Base-by-base conservation (phyloP, 2,888 invertebrate species). In the Merodon equestris region DNA sequence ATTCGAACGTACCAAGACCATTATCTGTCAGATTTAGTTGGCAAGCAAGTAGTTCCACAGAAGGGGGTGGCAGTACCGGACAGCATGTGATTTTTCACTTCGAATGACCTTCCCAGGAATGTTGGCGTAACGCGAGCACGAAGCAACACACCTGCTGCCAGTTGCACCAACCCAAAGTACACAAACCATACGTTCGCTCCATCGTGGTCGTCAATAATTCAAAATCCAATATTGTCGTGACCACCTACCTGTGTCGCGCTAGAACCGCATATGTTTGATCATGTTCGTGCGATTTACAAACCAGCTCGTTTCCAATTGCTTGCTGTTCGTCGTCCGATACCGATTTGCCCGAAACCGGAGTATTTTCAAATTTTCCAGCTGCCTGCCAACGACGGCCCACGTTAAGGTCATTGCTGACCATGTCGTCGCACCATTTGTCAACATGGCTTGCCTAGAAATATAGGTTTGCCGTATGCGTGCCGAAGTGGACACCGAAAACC, bases 361-460 rank as follows among this genome's bases (percentile, higher is more conserved):
- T 13, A 27, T 27, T 27, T 27, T 27, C 40, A 36, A 38, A 72
- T 70, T 70, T 54, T 27, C 53, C 58, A 74, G 64, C 58, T 79
- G 77, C 77, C 77, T 74, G 77, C 77, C 77, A 79, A 47, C 67
- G 45, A 50, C 70, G 54, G 18, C 79, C 79, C 74, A 74, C 74
- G 54, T 53, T 79, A 79, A 79, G 79, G 79, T 79, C 79, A 79
- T 79, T 79, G 79, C 74, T 79, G 79, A 64, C 73, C 79, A 79
- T 74, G 79, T 79, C 74, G 61, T 71, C 81, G 66, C 71, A 71
- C 56, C 57, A 71, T 75, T 75, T 75, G 81, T 75, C 67, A 58
- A 74, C 70, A 56, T 73, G 51, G 57, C n/a, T n/a, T n/a, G 36
- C 19, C 57, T 48, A 66, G 19, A 48, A 45, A 13, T 50, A 60